Evolutionary conservation across 2,888 invertebrate genomes (phyloP).

Genomic region (Orchesellides sinensis): DNA sequence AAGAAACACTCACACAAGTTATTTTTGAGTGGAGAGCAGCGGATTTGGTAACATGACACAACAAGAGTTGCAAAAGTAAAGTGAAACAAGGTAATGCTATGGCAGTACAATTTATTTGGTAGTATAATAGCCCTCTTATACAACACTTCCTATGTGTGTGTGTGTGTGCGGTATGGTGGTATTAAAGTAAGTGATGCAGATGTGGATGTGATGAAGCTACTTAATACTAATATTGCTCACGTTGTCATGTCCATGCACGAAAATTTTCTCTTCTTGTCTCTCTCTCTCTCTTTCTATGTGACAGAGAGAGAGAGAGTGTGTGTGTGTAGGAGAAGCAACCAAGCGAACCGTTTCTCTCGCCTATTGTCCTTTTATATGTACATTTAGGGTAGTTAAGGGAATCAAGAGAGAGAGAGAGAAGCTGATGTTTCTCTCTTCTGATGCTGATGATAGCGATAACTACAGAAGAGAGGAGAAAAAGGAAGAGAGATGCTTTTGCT

Average conservation of each 20-base stretch:
- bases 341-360: slow-evolving; percentile 43
- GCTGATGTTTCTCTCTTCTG: slow-evolving; percentile 5
- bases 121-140: no score
- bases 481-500: slow-evolving; percentile 42
- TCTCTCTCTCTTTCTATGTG: neutral
- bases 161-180: neutral
- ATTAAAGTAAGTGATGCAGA: slow-evolving; percentile 26
- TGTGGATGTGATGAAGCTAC: slow-evolving; percentile 35
- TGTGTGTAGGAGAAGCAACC: slow-evolving; percentile 37
- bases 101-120: neutral
- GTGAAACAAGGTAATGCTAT: neutral
- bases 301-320: neutral
- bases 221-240: slow-evolving; percentile 44
- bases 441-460: slow-evolving; percentile 50
- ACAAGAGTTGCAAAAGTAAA: neutral
- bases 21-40: no score
- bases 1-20: neutral
- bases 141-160: neutral
- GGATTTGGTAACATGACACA: neutral
- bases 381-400: slow-evolving; percentile 43
- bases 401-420: slow-evolving; percentile 36
- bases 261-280: slow-evolving; percentile 4
- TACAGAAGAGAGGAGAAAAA: slow-evolving; percentile 29
- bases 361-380: slow-evolving; percentile 38
- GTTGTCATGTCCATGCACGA: slow-evolving; percentile 11